phyloP scores from a whole-genome alignment of 2,113 vertebrate species.

The Myanophis thanlyinensis region DNA sequence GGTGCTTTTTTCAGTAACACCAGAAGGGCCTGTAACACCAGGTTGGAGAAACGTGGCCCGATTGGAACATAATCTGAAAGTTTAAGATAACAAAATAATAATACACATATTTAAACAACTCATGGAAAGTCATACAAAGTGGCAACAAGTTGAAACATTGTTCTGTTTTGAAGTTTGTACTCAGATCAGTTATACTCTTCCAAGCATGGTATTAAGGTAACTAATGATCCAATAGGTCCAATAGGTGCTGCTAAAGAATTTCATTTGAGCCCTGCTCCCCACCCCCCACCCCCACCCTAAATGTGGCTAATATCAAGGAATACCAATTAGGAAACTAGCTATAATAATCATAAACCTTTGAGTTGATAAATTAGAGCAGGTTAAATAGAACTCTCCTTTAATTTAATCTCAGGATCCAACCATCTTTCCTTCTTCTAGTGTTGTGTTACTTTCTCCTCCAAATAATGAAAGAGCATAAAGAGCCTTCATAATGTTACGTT shows the following conservation, averaged over 20 bases:
- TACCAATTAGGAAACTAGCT: not conserved
- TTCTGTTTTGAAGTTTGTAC: not conserved
- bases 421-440: not conserved
- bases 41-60: slow-evolving; percentile 94
- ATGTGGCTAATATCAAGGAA: not conserved
- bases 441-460: not conserved
- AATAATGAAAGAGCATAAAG: not conserved
- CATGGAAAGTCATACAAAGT: not conserved
- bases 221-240: not conserved
- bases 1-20: slow-evolving; percentile 95
- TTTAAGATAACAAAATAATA: not conserved
- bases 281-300: not conserved
- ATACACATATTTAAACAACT: not conserved
- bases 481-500: not conserved
- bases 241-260: not conserved
- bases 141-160: not conserved
- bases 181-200: not conserved
- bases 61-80: slow-evolving; percentile 93
- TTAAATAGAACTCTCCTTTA: not conserved
- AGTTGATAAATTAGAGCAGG: not conserved
- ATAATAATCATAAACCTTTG: not conserved
- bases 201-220: not conserved
- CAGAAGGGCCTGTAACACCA: slow-evolving; percentile 91
- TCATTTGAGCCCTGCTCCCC: not conserved
- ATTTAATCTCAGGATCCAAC: not conserved